Percentiles rank a stretch among this genome's conserved stretches.
phyloP scores from a whole-genome alignment of 2,797 vertebrate species.

The Tragopan temminckii region DNA sequence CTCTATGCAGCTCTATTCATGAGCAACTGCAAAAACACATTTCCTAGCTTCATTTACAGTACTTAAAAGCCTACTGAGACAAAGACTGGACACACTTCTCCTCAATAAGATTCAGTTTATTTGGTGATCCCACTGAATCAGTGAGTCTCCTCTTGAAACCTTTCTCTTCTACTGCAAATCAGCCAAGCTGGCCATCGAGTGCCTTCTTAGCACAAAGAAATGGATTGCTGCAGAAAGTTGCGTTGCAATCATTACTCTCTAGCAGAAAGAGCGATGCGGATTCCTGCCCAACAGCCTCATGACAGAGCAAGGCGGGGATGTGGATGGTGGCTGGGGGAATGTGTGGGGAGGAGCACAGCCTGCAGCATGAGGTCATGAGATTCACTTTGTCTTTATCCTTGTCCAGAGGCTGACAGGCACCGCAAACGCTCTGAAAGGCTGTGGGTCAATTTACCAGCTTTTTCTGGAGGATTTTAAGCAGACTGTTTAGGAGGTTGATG shows the following conservation, averaged over 20 bases:
- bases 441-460: neutral
- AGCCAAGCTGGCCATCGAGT: neutral
- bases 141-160: neutral
- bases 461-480: neutral
- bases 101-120: neutral
- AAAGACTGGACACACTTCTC: neutral
- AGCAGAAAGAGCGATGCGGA: neutral
- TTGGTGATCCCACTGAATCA: neutral
- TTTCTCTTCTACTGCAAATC: neutral
- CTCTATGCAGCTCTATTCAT: neutral
- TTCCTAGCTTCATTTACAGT: neutral
- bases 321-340: neutral
- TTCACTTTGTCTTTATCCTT: neutral
- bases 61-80: neutral
- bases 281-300: fast-evolving
- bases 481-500: neutral
- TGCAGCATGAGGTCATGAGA: fast-evolving
- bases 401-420: neutral
- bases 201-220: neutral
- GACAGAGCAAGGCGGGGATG: neutral
- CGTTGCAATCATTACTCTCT: neutral
- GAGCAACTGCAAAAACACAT: neutral
- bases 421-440: neutral
- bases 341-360: neutral
- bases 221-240: neutral